These are phyloP conservation scores for Corapipo altera DNA, from an alignment of 2,113 vertebrate species.

Conservation along the genomic window DNA sequence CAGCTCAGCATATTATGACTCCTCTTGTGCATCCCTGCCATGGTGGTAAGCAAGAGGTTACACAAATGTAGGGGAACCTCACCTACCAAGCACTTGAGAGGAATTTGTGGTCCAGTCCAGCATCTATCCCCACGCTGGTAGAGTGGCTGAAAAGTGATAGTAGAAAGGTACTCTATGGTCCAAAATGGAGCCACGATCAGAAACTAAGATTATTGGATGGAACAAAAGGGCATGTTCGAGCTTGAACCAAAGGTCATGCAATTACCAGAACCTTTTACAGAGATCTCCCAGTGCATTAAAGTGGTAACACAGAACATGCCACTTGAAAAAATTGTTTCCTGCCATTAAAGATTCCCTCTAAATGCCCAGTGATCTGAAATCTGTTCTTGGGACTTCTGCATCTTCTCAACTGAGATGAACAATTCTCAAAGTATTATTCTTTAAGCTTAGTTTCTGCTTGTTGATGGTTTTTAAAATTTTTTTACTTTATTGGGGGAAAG, in stretches of 20 bases:
- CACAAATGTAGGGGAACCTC: neutral
- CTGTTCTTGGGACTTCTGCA: neutral
- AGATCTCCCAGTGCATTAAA: neutral
- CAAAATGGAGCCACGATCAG: neutral
- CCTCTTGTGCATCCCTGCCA: fast-evolving
- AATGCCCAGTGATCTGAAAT: neutral
- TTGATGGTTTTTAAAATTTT: neutral
- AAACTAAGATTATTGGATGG: neutral
- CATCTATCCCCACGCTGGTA: neutral
- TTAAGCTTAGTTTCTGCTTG: neutral
- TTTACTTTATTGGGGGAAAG: neutral
- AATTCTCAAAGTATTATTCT: neutral
- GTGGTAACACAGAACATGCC: neutral
- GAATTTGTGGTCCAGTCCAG: neutral
- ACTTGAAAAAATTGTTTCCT: neutral
- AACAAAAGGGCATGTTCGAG: neutral
- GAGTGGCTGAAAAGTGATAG: neutral
- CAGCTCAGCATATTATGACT: neutral
- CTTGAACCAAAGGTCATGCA: neutral
- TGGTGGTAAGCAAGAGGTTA: neutral
- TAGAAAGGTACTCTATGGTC: neutral
- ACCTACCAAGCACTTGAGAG: neutral
- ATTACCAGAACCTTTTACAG: neutral
- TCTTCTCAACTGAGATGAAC: neutral
- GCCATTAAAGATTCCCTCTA: neutral